Percentiles rank a stretch among this genome's conserved stretches.
Conservation (phyloP, 2,888 invertebrate genomes). For the Brenthis hecate region DNA sequence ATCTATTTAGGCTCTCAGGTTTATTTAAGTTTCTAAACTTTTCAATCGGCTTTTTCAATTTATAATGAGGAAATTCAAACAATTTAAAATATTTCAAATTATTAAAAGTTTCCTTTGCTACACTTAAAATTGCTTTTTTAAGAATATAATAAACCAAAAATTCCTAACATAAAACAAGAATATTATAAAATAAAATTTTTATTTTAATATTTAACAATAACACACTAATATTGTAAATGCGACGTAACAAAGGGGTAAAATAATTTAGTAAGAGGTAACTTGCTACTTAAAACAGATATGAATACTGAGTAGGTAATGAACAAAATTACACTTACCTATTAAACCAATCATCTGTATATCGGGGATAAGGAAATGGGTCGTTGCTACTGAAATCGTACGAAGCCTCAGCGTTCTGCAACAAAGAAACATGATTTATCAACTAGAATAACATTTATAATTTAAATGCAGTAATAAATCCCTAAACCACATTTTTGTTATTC, state of each 20-base stretch:
- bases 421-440: constrained; percentile 30
- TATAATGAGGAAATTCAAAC: neutral
- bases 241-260: no score
- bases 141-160: neutral
- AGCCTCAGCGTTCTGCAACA: constrained; percentile 95
- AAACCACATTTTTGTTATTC: no score
- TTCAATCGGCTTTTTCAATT: constrained; percentile 4
- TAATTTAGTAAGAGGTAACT: no score
- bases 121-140: neutral
- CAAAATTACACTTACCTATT: constrained; percentile 90
- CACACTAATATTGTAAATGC: no score
- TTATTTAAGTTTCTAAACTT: constrained; percentile 1
- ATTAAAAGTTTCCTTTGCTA: neutral
- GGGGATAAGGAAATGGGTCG: constrained; percentile 98
- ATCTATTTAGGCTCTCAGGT: neutral
- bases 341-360: constrained; percentile 99
- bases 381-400: constrained; percentile 99
- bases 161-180: neutral
- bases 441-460: no score
- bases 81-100: neutral
- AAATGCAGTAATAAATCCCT: no score
- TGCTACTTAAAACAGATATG: no score
- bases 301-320: neutral
- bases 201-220: no score
- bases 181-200: neutral